Evolutionary conservation across 2,113 vertebrate genomes (phyloP), one percentile per base, ranked within the genome.

Genomic region (Mesembrinibis cayennensis): DNA sequence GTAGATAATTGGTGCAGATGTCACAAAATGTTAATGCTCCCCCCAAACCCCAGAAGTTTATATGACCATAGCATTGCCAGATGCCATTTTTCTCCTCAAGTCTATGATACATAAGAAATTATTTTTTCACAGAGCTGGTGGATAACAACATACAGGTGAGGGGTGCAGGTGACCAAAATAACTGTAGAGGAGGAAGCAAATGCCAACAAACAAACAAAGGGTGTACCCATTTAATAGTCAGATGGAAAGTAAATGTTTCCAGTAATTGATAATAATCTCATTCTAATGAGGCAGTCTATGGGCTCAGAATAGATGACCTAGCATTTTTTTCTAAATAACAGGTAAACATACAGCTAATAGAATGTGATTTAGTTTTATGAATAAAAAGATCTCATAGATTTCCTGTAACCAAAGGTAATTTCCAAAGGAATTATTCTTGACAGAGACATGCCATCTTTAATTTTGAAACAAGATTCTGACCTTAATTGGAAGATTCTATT

Each of bases 181-280:
- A 29, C n/a, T 23, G 22, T 32, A 63, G 36, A 70, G 23, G 17
- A 71, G 12, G 30, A 65, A 81, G 14, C 10, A 49, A 85, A 36
- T 38, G 50, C 7, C 47, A 58, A 18, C 7, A 32, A 67, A 62
- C 2, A 52, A 56, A 65, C 3, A 27, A 69, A 62, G 5, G 15
- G 8, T 58, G 8, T 4, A 77, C 15, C 25, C 11, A 44, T 66
- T 82, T 92, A 93, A 96, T 34, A 66, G 5, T 50, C 63, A 91
- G 38, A 73, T 55, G 42, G 67, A 92, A 61, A 52, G 13, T 2
- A 91, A 95, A 62, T 62, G 3, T 42, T 95, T 87, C 66, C n/a
- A 94, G 53, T 87, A 91, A 93, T 69, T 94, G 84, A 77, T 93
- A 82, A 87, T 52, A 94, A 84, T 92, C 16, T 97, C 53, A 87